Evolutionary conservation across 1,140 invertebrate species (phyloP).

Genomic region (Yoshiicerus persimilis): DNA sequence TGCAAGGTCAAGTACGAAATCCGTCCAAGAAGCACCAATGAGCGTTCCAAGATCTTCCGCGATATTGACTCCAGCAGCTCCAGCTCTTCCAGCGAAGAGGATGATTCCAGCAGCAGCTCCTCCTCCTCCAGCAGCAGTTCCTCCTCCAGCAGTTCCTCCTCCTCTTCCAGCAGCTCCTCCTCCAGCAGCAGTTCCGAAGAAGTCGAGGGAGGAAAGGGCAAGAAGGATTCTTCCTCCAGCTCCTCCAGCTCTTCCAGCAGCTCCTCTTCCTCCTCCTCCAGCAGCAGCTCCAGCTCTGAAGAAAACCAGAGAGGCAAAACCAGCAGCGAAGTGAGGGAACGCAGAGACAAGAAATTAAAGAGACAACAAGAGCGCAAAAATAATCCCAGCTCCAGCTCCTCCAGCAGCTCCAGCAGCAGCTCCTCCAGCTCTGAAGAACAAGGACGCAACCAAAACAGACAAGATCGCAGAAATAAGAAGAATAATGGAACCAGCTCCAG

Average conservation of each 20-base stretch:
- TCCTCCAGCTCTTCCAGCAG: not conserved
- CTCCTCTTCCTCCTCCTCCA: no score
- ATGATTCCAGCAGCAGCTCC: not conserved
- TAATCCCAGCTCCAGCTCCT: not conserved
- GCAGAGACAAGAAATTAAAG: not conserved
- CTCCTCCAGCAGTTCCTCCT: not conserved
- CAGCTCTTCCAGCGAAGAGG: not conserved
- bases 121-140: not conserved
- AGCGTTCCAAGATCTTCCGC: slow-evolving; percentile 21
- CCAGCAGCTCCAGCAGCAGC: not conserved
- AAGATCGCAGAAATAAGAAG: not conserved
- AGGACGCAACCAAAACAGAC: not conserved
- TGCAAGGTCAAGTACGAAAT: slow-evolving; percentile 44
- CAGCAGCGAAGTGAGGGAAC: not conserved
- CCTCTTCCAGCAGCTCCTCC: not conserved
- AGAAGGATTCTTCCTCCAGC: not conserved
- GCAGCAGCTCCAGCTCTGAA: not conserved
- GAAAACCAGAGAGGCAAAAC: not conserved
- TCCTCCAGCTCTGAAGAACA: not conserved
- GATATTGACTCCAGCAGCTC: not conserved
- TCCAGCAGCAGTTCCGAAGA: not conserved
- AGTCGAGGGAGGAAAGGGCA: not conserved
- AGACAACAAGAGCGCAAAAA: not conserved
- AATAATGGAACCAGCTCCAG: not conserved
- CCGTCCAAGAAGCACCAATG: slow-evolving; percentile 26